phyloP scores from a whole-genome alignment of 2,888 invertebrate species.

The Heteromyza rotundicornis region DNA sequence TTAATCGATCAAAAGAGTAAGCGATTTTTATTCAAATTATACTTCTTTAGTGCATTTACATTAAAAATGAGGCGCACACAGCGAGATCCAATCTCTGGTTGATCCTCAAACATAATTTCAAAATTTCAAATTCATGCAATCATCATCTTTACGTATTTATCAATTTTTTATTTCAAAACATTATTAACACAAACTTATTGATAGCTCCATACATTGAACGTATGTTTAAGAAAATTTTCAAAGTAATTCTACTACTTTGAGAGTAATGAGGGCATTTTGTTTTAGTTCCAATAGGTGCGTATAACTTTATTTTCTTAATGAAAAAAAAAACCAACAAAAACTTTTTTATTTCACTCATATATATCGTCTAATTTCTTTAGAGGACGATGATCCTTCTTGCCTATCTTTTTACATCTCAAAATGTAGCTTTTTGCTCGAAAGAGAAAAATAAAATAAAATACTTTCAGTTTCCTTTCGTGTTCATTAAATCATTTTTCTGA shows the following conservation, averaged over 20 bases:
- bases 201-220: slow-evolving; percentile 28
- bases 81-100: too few species aligned
- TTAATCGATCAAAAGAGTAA: slow-evolving; percentile 96
- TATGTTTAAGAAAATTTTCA: slow-evolving; percentile 28
- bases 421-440: too few species aligned
- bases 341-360: too few species aligned
- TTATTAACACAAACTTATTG: slow-evolving; percentile 26
- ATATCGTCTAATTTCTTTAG: too few species aligned
- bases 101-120: neutral
- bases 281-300: slow-evolving; percentile 26
- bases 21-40: slow-evolving; percentile 65
- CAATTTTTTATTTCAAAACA: slow-evolving; percentile 13
- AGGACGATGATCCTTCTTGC: too few species aligned
- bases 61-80: neutral
- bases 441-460: slow-evolving; percentile 3
- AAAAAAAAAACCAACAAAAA: too few species aligned
- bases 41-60: neutral
- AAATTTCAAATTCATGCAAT: too few species aligned
- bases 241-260: slow-evolving; percentile 25
- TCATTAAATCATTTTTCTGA: slow-evolving; percentile 16
- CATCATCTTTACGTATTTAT: neutral
- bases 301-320: slow-evolving; percentile 15
- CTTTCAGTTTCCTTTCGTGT: too few species aligned
- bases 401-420: too few species aligned
- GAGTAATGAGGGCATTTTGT: slow-evolving; percentile 14